These are phyloP conservation scores for Potamarius usumacintae DNA, from an alignment of 2,113 vertebrate genomes.

Conservation along the genomic window DNA sequence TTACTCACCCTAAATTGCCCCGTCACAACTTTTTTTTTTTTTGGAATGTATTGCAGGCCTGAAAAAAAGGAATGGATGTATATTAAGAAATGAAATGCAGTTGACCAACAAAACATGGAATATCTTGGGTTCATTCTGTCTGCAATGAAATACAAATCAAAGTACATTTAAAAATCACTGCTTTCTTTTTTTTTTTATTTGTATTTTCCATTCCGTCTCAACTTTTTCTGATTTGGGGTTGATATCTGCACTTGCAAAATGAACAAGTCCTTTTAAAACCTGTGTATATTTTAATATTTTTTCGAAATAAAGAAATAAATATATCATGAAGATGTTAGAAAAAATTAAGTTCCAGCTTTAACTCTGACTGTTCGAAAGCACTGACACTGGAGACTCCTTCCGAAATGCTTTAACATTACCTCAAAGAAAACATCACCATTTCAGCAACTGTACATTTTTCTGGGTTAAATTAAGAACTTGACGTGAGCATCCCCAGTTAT, in stretches of 20 bases:
- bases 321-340: background rate
- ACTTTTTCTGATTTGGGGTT: too few relatives aligned
- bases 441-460: background rate
- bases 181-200: too few relatives aligned
- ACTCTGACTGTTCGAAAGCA: background rate
- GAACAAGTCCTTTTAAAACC: background rate
- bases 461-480: background rate
- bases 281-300: background rate
- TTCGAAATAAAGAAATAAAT: background rate
- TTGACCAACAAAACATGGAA: too few relatives aligned
- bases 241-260: background rate
- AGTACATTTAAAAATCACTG: too few relatives aligned
- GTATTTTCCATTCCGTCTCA: too few relatives aligned
- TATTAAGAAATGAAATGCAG: too few relatives aligned
- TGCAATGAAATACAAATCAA: too few relatives aligned
- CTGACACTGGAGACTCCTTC: conserved; percentile 1
- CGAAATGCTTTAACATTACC: background rate
- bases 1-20: too few relatives aligned
- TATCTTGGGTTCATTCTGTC: too few relatives aligned
- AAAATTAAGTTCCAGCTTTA: background rate
- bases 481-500: background rate
- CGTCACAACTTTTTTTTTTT: too few relatives aligned
- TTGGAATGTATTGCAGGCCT: too few relatives aligned
- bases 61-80: too few relatives aligned
- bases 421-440: background rate